phyloP scores from a whole-genome alignment of 1,140 invertebrate genomes.

The Teleopsis dalmanni region DNA sequence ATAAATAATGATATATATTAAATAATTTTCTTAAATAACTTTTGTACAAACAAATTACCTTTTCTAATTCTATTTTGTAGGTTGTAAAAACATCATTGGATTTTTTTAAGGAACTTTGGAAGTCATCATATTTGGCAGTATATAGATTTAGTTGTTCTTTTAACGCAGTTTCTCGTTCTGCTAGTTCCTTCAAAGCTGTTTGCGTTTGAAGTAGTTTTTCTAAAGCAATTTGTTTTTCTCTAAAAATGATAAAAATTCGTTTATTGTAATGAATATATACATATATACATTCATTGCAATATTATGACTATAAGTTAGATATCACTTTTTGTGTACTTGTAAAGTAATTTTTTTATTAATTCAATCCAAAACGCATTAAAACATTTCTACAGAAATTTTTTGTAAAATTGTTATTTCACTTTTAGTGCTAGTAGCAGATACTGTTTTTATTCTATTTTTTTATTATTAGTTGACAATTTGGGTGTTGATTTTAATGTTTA shows the following conservation, averaged over 20 bases:
- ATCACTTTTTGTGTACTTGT: not conserved
- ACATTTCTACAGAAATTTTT: too few relatives aligned
- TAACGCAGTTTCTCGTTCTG: constrained; percentile 59
- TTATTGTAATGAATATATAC: not conserved
- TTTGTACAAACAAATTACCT: constrained; percentile 46
- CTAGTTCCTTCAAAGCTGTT: constrained; percentile 57
- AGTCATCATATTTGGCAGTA: constrained; percentile 87
- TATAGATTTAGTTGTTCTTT: constrained; percentile 69
- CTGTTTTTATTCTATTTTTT: too few relatives aligned
- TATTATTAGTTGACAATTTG: too few relatives aligned
- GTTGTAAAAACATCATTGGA: constrained; percentile 80
- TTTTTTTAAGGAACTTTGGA: constrained; percentile 74
- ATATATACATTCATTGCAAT: too few relatives aligned
- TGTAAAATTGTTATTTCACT: too few relatives aligned
- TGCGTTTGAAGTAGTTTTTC: constrained; percentile 62
- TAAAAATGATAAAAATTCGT: constrained; percentile 12
- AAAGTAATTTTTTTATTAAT: not conserved
- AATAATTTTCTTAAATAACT: not conserved
- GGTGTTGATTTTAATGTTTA: too few relatives aligned
- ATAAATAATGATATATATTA: not conserved
- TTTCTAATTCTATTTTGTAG: constrained; percentile 84
- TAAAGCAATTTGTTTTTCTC: constrained; percentile 43
- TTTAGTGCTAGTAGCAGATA: too few relatives aligned
- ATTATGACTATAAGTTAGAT: not conserved
- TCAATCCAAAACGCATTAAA: too few relatives aligned